Percentiles rank a stretch among this genome's conserved stretches.
phyloP scores from a whole-genome alignment of 2,113 vertebrate genomes.

The Myotis lucifugus region DNA sequence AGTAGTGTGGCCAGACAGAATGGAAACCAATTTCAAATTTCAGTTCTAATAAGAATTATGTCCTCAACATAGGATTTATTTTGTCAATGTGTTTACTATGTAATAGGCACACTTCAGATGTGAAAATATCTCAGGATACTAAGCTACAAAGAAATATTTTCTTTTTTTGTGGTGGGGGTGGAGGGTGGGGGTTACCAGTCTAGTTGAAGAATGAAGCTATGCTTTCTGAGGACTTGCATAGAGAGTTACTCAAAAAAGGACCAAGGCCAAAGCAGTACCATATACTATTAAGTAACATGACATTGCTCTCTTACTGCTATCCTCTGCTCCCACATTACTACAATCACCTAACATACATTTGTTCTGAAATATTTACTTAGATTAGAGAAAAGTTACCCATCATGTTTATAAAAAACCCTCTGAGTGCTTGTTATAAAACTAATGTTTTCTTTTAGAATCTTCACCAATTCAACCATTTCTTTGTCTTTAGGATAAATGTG shows the following conservation, averaged over 20 bases:
- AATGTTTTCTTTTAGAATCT: constrained; percentile 33
- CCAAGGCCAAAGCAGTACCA: not conserved
- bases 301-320: not conserved
- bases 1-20: not conserved
- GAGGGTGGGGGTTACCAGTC: not conserved
- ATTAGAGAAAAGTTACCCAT: not conserved
- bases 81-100: not conserved
- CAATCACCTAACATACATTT: not conserved
- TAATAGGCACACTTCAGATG: not conserved
- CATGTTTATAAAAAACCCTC: constrained; percentile 7
- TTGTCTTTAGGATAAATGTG: constrained; percentile 47
- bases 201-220: not conserved
- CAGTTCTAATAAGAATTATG: not conserved
- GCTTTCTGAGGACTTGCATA: not conserved
- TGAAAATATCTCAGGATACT: not conserved
- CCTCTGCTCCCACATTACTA: not conserved
- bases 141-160: not conserved
- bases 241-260: not conserved
- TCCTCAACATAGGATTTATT: not conserved
- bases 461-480: not conserved
- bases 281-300: not conserved
- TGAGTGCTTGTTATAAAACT: constrained; percentile 29
- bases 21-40: not conserved
- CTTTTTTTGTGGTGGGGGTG: no score
- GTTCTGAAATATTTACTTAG: constrained; percentile 35